Percentiles rank a stretch among this genome's conserved stretches.
phyloP scores from a whole-genome alignment of 2,797 vertebrate species.

The Phalloptychus januarius region DNA sequence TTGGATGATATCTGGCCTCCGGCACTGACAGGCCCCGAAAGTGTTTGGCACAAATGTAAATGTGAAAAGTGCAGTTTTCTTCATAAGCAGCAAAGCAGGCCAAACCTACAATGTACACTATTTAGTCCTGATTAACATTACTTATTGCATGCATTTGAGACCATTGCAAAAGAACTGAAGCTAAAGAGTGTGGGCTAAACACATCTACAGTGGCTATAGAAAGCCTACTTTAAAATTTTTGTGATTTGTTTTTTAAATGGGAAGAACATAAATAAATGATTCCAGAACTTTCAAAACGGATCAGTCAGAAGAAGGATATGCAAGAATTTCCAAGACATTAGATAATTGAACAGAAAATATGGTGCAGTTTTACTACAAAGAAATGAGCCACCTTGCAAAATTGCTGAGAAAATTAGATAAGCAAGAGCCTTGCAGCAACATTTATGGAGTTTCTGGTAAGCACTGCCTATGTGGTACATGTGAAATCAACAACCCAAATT shows the following conservation, averaged over 20 bases:
- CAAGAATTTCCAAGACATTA: neutral
- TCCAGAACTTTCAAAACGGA: neutral
- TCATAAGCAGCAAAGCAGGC: constrained; percentile 31
- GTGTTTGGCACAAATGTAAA: constrained; percentile 69
- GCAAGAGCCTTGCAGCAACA: neutral
- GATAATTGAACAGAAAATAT: neutral
- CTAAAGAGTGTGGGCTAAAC: neutral
- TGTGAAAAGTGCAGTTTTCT: constrained; percentile 68
- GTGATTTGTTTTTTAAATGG: neutral
- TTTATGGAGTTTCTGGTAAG: neutral
- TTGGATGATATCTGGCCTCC: constrained; percentile 71
- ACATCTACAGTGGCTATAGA: neutral
- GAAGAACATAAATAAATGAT: neutral
- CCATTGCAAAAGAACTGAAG: constrained; percentile 1
- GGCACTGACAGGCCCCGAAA: constrained; percentile 62
- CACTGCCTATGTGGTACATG: neutral
- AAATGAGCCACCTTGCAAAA: neutral
- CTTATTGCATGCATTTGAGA: constrained; percentile 18
- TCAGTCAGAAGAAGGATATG: neutral
- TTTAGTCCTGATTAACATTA: constrained; percentile 54
- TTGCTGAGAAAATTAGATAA: neutral
- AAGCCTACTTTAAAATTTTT: neutral
- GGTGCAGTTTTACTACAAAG: neutral
- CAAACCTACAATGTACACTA: constrained; percentile 41
- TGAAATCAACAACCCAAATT: neutral